Evolutionary conservation across 2,797 vertebrate species (phyloP).

Genomic region (Urophycis tenuis): DNA sequence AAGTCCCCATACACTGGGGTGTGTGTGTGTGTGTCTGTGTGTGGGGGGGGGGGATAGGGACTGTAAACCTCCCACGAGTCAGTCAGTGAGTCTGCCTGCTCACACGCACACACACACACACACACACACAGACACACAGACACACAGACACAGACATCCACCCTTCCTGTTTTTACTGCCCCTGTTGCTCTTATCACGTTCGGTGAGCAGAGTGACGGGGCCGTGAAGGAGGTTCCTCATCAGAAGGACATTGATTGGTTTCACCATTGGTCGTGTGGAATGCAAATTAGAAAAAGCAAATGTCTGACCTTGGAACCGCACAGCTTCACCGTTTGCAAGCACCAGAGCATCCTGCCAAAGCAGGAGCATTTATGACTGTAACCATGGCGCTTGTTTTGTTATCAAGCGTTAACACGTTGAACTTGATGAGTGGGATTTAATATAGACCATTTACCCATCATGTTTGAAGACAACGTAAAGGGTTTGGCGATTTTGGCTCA

Average conservation of each 20-base stretch:
- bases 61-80: slow-evolving; percentile 32
- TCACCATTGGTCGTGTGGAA: slow-evolving; percentile 47
- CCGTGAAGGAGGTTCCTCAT: slow-evolving; percentile 24
- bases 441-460: not conserved
- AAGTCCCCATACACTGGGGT: slow-evolving; percentile 44
- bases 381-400: not conserved
- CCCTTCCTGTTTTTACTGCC: not conserved
- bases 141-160: not conserved
- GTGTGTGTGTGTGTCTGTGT: no score
- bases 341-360: slow-evolving; percentile 21
- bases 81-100: not conserved
- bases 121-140: not conserved
- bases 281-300: slow-evolving; percentile 37
- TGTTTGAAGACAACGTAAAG: not conserved
- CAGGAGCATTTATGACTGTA: not conserved
- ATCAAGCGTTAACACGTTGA: not conserved
- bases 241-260: slow-evolving; percentile 51
- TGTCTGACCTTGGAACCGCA: slow-evolving; percentile 48
- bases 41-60: slow-evolving; percentile 41
- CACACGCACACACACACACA: not conserved
- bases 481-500: not conserved
- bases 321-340: slow-evolving; percentile 51
- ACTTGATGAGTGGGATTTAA: not conserved
- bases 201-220: slow-evolving; percentile 1
- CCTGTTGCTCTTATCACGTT: not conserved